Conservation (phyloP, 2,888 invertebrate species). For the Pheosia tremula region DNA sequence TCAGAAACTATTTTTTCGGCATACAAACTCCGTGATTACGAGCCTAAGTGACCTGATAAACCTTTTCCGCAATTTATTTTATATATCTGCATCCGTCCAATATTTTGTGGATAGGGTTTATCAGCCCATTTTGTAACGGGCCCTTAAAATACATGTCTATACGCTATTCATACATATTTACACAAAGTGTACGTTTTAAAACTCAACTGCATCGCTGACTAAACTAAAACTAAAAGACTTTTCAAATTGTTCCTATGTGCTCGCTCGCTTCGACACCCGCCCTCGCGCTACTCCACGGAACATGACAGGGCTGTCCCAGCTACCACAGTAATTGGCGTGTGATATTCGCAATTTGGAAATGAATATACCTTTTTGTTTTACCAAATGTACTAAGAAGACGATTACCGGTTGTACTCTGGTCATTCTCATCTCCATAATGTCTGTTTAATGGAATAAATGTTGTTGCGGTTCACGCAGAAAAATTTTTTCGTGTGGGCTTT, state of each 20-base stretch:
- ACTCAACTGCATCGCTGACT: no score
- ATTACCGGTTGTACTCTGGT: constrained; percentile 15
- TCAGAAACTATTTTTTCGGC: no score
- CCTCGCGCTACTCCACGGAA: constrained; percentile 48
- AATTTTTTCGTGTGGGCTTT: constrained; percentile 12
- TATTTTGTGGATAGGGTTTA: background rate
- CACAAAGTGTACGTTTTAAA: no score
- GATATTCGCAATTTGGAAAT: constrained; percentile 50
- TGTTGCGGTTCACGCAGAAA: constrained; percentile 9
- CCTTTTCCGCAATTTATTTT: no score
- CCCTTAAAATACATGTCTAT: no score
- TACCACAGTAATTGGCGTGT: constrained; percentile 57
- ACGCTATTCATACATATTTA: no score
- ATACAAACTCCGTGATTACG: no score
- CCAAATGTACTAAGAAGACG: constrained; percentile 31
- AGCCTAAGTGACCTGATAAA: no score
- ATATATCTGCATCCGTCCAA: no score
- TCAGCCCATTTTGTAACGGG: no score
- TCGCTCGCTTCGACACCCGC: constrained; percentile 24
- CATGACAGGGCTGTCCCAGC: constrained; percentile 51
- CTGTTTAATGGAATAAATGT: constrained; percentile 4
- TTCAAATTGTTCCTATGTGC: background rate
- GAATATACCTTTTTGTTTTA: constrained; percentile 34
- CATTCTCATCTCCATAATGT: constrained; percentile 15
- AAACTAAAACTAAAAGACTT: no score